These are phyloP conservation scores for Momotus momota DNA, from an alignment of 2,797 vertebrate species.

Conservation along the genomic window DNA sequence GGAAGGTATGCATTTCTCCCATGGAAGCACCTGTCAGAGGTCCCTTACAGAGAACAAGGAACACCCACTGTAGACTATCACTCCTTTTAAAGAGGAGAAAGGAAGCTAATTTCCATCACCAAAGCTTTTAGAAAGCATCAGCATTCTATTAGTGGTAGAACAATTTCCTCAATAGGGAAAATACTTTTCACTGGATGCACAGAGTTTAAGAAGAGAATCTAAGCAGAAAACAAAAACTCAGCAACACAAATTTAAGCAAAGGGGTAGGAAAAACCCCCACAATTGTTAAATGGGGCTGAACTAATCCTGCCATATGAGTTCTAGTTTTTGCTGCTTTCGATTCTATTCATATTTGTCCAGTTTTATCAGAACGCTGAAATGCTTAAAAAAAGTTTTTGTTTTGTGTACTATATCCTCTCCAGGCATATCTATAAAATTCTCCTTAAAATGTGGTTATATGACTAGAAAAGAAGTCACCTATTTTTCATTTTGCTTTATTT, in stretches of 20 bases:
- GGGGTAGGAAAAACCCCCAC: fast-evolving
- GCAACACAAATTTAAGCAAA: not conserved
- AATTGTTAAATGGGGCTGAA: not conserved
- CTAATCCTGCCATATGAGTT: not conserved
- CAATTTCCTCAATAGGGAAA: not conserved
- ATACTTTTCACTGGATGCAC: not conserved
- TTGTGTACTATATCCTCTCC: not conserved
- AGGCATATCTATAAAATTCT: not conserved
- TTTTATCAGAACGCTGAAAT: not conserved
- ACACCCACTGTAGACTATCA: not conserved
- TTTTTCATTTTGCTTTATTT: constrained; percentile 22
- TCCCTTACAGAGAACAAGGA: not conserved
- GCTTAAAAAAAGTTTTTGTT: not conserved
- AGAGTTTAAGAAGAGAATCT: not conserved
- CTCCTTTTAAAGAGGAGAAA: not conserved
- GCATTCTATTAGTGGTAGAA: not conserved
- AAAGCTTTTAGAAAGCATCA: not conserved
- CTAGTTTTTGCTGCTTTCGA: not conserved
- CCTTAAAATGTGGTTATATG: constrained; percentile 1
- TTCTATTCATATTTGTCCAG: not conserved
- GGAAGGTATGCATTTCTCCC: not conserved
- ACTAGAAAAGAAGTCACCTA: not conserved
- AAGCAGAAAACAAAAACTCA: not conserved
- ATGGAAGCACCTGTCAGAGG: not conserved
- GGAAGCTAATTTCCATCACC: not conserved